Evolutionary conservation across 2,888 invertebrate species (phyloP).

Genomic region (Euzophera pinguis): DNA sequence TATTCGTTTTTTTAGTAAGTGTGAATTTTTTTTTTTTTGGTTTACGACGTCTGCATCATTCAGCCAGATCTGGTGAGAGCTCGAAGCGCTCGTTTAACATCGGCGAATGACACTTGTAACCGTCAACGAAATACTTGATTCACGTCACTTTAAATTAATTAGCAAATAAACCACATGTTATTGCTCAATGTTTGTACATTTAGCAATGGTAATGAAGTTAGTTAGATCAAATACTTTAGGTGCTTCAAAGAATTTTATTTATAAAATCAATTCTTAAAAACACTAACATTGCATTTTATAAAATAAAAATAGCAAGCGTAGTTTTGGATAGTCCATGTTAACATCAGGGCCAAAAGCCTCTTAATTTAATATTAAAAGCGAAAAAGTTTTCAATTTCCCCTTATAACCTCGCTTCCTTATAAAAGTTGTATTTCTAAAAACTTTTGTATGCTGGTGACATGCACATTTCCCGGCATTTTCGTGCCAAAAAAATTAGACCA

Average conservation of each 20-base stretch:
- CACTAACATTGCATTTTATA: too few species aligned
- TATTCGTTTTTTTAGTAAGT: conserved; percentile 35
- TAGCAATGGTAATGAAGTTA: conserved; percentile 20
- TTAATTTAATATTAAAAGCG: conserved; percentile 58
- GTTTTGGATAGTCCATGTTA: too few species aligned
- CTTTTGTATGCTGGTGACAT: conserved; percentile 69
- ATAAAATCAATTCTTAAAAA: too few species aligned
- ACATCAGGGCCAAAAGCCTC: conserved; percentile 27
- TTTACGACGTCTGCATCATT: conserved; percentile 19
- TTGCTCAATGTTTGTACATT: neutral
- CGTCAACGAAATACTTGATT: conserved; percentile 39
- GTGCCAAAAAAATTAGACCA: conserved; percentile 65
- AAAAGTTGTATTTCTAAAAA: conserved; percentile 61
- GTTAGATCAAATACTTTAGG: neutral
- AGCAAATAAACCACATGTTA: neutral
- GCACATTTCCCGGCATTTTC: conserved; percentile 54
- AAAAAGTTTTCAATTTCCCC: conserved; percentile 64
- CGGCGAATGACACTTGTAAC: conserved; percentile 33
- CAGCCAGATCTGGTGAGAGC: conserved; percentile 4
- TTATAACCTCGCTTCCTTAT: conserved; percentile 51
- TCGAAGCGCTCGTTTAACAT: conserved; percentile 35
- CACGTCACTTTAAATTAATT: conserved; percentile 28
- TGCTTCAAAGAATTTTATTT: too few species aligned
- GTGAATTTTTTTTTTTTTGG: conserved; percentile 20
- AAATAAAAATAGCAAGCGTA: too few species aligned